Evolutionary conservation across 2,888 invertebrate genomes (phyloP), one percentile per base, ranked within the genome.

Genomic region (Ferdinandea cuprea): DNA sequence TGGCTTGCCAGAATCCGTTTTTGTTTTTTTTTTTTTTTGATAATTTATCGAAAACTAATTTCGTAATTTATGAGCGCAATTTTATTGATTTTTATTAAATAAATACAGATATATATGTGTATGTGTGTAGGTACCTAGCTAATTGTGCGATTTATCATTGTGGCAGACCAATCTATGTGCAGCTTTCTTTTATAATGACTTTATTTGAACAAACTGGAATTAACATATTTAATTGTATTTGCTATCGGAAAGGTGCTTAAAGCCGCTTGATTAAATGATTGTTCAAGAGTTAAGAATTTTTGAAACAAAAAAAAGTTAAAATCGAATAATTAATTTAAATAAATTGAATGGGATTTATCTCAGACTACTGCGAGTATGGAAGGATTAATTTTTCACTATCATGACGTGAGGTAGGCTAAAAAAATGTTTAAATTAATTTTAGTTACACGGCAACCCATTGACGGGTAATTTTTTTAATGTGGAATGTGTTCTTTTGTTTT

Each of bases 31-130:
- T 25, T 25, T 25, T 3, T 25, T 25, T 25, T 25, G 3, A 25
- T 65, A 58, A 68, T 76, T 68, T 77, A 69, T 56, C 3, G 61
- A 40, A 78, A 65, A 78, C 52, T 71, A 78, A 71, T 71, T 63
- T 58, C 28, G 48, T 50, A 42, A 71, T 71, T 71, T 71, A 77
- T 77, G 61, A 63, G 63, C 28, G 35, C 30, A 30, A 50, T 30
- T 52, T 52, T 52, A 68, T 68, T 52, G 68, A 58, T 73, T 73
- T 71, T 35, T 32, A 7, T n/a, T n/a, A n/a, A n/a, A n/a, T n/a
- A n/a, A n/a, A n/a, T n/a, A n/a, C n/a, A n/a, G n/a, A n/a, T n/a
- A n/a, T n/a, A n/a, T n/a, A 30, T 30, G 30, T 30, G 30, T 30
- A 1, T 2, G 1, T 30, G 1, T 2, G 30, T 35, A 11, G 3